Conservation (phyloP, 1,140 invertebrate genomes). For the Cydia fagiglandana region DNA sequence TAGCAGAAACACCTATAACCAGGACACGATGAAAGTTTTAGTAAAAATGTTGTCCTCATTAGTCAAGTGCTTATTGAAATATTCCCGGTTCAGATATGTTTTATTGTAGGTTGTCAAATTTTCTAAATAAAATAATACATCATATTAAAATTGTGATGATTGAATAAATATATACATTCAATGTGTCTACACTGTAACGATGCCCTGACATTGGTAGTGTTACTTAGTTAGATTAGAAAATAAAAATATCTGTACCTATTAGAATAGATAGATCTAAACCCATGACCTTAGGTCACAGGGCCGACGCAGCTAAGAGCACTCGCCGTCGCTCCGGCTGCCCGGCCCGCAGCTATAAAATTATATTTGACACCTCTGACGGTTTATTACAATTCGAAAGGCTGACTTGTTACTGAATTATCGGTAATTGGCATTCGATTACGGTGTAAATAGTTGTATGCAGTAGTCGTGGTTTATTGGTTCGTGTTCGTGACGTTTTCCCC, state of each 20-base stretch:
- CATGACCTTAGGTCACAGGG: slow-evolving; percentile 15
- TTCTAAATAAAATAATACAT: too few relatives aligned
- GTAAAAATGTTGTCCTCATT: too few relatives aligned
- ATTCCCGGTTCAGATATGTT: too few relatives aligned
- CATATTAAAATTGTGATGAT: too few relatives aligned
- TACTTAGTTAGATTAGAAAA: too few relatives aligned
- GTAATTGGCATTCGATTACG: slow-evolving; percentile 22
- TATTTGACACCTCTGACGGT: slow-evolving; percentile 19
- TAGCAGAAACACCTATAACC: too few relatives aligned
- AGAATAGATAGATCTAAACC: not conserved
- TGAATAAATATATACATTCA: too few relatives aligned
- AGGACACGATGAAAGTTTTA: too few relatives aligned
- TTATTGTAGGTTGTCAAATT: too few relatives aligned
- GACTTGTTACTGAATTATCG: slow-evolving; percentile 32
- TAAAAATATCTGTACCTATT: not conserved
- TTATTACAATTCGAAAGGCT: slow-evolving; percentile 32
- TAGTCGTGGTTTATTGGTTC: slow-evolving; percentile 19
- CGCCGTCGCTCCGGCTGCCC: slow-evolving; percentile 7
- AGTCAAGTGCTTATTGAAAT: too few relatives aligned
- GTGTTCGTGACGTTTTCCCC: slow-evolving; percentile 11
- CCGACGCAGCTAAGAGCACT: not conserved
- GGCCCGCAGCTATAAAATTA: slow-evolving; percentile 30
- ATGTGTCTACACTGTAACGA: too few relatives aligned
- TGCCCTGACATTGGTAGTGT: too few relatives aligned
- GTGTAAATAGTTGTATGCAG: slow-evolving; percentile 18